These are phyloP conservation scores for Leucophenga varia DNA, from an alignment of 1,140 invertebrate genomes.

Conservation along the genomic window DNA sequence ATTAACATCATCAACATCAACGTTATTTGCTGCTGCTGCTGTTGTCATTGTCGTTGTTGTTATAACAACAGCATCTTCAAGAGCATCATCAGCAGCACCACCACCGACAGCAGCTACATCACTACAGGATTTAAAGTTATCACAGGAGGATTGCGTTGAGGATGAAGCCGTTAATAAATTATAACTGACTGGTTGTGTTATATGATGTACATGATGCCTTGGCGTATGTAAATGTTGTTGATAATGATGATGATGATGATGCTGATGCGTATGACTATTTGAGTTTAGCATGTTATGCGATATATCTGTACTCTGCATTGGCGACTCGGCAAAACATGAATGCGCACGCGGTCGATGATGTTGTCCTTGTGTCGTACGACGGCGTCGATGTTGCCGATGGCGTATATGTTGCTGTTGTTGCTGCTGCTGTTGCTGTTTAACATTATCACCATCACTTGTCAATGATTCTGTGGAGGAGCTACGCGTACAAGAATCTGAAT, in stretches of 20 bases:
- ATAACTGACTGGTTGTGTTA: conserved; percentile 13
- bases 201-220: conserved; percentile 37
- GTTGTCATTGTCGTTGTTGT: too few relatives aligned
- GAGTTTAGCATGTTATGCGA: conserved; percentile 16
- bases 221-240: conserved; percentile 13
- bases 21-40: too few relatives aligned
- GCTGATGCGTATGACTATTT: conserved; percentile 8
- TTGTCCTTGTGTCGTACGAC: conserved; percentile 1
- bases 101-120: conserved; percentile 13
- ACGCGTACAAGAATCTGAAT: too few relatives aligned
- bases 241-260: conserved; percentile 13
- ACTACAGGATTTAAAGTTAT: conserved; percentile 37
- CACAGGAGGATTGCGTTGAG: conserved; percentile 47
- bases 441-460: conserved; percentile 26
- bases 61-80: conserved; percentile 10
- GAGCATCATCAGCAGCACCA: conserved; percentile 13
- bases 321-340: conserved; percentile 42
- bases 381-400: conserved; percentile 2
- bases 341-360: conserved; percentile 30
- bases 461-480: conserved; percentile 6
- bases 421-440: not conserved
- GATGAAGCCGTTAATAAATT: conserved; percentile 20
- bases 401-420: conserved; percentile 2
- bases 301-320: conserved; percentile 21
- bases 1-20: too few relatives aligned